Base-by-base conservation (phyloP, 2,113 vertebrate species). In the Nannospalax galili region DNA sequence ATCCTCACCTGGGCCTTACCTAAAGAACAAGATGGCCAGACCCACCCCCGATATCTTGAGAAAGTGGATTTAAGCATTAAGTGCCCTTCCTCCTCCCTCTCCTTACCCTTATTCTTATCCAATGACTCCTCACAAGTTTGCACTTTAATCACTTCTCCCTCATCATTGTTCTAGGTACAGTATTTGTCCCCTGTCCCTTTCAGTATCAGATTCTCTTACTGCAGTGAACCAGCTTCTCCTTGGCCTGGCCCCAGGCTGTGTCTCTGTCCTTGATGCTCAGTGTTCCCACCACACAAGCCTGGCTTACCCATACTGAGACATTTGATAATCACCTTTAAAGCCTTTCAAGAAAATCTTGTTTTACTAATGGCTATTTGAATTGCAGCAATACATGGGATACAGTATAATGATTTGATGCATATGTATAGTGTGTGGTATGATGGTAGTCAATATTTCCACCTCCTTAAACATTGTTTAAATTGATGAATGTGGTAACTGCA, bases 161-260 rank as follows among this genome's bases (percentile, higher is more conserved):
- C 65, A 78, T 52, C 52, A 10, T 30, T 37, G 1, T 32, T 78
- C 64, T 74, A 5, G 58, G 58, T 48, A 26, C 37, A 52, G 1
- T 30, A 10, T 35, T n/a, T 7, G 1, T 28, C 35, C 12, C 3
- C 28, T 5, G 20, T 67, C 1, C 0, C 35, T 81, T 15, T 79
- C 45, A 17, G 81, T 37, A 26, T 69, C 58, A 64, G 62, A 82
- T 73, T 87, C 19, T 48, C 40, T 16, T 52, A 9, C 10, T 12
- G 32, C 24, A 28, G 56, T 40, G 56, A 72, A 12, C 1, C 26
- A 22, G 19, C 17, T 79, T 52, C 58, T n/a, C 35, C 48, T 17
- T 4, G 12, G 20, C 62, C 58, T 20, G 1, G 32, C 2, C 62
- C 60, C 52, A 37, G 32, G 35, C 69, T 28, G 11, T 15, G 0